phyloP scores from a whole-genome alignment of 2,888 invertebrate genomes.

The Rambutsinella grinnellia region DNA sequence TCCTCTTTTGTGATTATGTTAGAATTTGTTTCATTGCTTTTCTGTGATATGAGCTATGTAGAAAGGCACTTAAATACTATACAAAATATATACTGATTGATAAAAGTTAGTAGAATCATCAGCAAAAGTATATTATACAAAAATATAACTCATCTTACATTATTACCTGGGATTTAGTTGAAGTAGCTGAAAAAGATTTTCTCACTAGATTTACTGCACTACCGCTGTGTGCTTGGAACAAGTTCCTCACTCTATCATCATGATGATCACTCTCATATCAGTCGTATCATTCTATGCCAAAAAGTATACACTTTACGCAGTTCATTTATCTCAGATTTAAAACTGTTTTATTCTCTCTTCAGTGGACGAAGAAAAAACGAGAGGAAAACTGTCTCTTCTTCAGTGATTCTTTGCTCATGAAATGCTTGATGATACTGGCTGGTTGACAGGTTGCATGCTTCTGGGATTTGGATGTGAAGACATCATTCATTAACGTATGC shows the following conservation, averaged over 20 bases:
- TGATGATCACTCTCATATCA: background rate
- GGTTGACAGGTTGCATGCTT: constrained; percentile 37
- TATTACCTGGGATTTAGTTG: constrained; percentile 17
- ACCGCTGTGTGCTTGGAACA: constrained; percentile 36
- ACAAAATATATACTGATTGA: no score
- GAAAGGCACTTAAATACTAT: no score
- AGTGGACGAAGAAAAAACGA: background rate
- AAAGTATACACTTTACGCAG: background rate
- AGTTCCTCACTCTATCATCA: constrained; percentile 31
- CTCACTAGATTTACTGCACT: constrained; percentile 24
- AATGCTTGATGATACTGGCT: constrained; percentile 27
- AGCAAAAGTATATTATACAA: no score
- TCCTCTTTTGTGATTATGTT: constrained; percentile 35
- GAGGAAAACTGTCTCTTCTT: constrained; percentile 12
- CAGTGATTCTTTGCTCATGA: constrained; percentile 15
- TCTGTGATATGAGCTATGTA: no score
- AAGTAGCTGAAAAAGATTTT: constrained; percentile 4
- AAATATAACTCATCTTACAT: constrained; percentile 21
- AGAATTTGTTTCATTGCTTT: constrained; percentile 21
- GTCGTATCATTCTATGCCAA: background rate
- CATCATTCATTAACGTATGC: no score
- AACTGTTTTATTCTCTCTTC: background rate
- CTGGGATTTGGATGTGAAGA: no score
- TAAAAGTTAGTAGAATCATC: no score
- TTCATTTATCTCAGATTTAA: no score